Evolutionary conservation across 2,797 vertebrate genomes (phyloP), one percentile per base, ranked within the genome.

Genomic region (Epinephelus awoara): DNA sequence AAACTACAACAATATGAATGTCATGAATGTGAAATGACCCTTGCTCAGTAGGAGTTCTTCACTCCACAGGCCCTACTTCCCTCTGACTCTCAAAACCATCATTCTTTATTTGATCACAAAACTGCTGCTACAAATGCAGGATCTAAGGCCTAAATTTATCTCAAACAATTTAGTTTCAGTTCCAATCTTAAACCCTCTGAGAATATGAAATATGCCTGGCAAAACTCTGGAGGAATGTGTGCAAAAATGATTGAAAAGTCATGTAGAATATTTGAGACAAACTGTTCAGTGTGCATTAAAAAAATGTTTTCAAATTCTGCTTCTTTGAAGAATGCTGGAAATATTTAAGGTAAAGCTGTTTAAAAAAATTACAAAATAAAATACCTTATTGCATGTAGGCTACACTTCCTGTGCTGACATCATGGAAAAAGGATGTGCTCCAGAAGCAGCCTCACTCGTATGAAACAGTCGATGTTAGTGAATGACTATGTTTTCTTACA

Each of bases 321-420:
- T 8, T 34, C 7, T 34, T 34, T 34, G 34, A 42, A 42, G 11
- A 42, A 42, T 23, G 27, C 34, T 3, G 6, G 42, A 65, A 14
- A 63, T 13, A 4, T n/a, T 18, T 7, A 34, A 38, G 25, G 13
- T 47, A 15, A 21, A 0, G 23, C 3, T 3, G 40, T 46, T 29
- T 7, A 34, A 34, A 7, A 34, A 34, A 34, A 8, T 5, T 29
- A 29, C 38, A 34, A 29, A 52, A 40, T 29, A 4, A 64, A 23
- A 38, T 17, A 56, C 23, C 44, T 77, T 3, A 4, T 5, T 5
- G 14, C 40, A 15, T 2, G 27, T 4, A 51, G 21, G 56, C 7
- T 19, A 44, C 58, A 69, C 71, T 80, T 88, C 87, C 87, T 83
- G 64, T 21, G 0, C 8, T 61, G 72, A 62, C 54, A 49, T 67